Base-by-base conservation (phyloP, 2,113 vertebrate genomes). In the Barbus barbus region DNA sequence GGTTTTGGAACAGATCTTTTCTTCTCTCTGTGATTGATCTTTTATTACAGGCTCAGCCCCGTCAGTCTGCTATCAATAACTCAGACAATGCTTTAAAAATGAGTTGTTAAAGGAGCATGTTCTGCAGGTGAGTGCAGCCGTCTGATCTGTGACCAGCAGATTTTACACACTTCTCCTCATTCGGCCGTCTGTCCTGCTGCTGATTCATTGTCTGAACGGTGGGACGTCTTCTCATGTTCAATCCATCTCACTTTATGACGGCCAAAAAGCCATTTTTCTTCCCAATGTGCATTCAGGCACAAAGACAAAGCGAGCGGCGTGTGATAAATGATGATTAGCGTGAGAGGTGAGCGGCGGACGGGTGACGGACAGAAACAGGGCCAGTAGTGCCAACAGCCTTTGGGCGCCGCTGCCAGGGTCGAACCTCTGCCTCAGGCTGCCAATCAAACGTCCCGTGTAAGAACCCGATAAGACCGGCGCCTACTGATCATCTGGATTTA, bases 191-290 rank as follows among this genome's bases (percentile, higher is more conserved):
- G 6, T 26, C 31, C 71, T 33, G 48, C 33, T 1, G 8, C 5
- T 53, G 22, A 69, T 38, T 67, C 76, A 84, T 67, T 9, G 51
- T 56, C 41, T 58, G 48, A 82, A 24, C 51, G 12, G 26, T 58
- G 67, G 38, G 33, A 60, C 13, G 61, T 38, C 51, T 69, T 56
- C 31, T 78, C 33, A 28, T 20, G 18, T 33, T 78, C 83, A 16
- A 58, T 84, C 61, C 74, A 84, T 78, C 44, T 69, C n/a, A 44
- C 48, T 78, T 78, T 63, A 44, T 33, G 44, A 20, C 24, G 61
- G 33, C 46, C 48, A 48, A 78, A 84, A 56, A 18, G 61, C 26
- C 48, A 58, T 67, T 84, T 78, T 78, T 76, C 74, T 84, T 78
- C 26, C 46, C 22, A n/a, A 69, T 20, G 31, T 44, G 33, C 53